A percentile compares a stretch with the other conserved stretches of the same genome.
phyloP scores from a whole-genome alignment of 2,888 invertebrate species.

The Bugula neritina region DNA sequence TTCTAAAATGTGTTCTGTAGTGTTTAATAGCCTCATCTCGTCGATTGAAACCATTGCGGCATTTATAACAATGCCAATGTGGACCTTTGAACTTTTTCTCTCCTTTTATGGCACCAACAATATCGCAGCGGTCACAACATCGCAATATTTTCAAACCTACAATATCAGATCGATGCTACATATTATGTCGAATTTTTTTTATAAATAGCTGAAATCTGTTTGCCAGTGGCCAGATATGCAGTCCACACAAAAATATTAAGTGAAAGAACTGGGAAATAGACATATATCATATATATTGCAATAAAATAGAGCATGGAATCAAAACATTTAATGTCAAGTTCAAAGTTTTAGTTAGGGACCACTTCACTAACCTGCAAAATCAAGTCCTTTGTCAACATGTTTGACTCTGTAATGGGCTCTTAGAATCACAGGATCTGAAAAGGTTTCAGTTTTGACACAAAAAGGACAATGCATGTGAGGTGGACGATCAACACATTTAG shows the following conservation, averaged over 20 bases:
- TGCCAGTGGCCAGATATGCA: too few relatives aligned
- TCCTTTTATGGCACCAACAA: conserved; percentile 53
- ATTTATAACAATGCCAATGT: conserved; percentile 53
- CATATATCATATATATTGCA: too few relatives aligned
- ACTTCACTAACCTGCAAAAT: conserved; percentile 50
- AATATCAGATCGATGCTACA: too few relatives aligned
- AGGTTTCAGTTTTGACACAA: conserved; percentile 48
- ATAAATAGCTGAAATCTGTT: too few relatives aligned
- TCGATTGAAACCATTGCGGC: conserved; percentile 52
- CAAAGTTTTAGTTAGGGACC: too few relatives aligned
- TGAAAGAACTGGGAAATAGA: too few relatives aligned
- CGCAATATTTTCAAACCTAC: conserved; percentile 50
- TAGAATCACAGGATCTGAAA: conserved; percentile 49
- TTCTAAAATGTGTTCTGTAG: conserved; percentile 52
- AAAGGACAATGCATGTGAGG: conserved; percentile 53
- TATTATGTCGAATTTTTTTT: too few relatives aligned
- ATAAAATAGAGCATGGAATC: too few relatives aligned
- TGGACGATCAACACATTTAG: conserved; percentile 39
- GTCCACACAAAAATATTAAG: too few relatives aligned
- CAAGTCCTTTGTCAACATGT: conserved; percentile 53
- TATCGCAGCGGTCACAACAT: conserved; percentile 52
- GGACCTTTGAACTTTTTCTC: conserved; percentile 53
- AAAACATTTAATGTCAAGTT: too few relatives aligned
- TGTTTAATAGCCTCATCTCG: conserved; percentile 53
- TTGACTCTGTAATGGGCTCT: conserved; percentile 53